Base-by-base conservation (phyloP, 2,797 vertebrate species). In the Halcyon smyrnensis region DNA sequence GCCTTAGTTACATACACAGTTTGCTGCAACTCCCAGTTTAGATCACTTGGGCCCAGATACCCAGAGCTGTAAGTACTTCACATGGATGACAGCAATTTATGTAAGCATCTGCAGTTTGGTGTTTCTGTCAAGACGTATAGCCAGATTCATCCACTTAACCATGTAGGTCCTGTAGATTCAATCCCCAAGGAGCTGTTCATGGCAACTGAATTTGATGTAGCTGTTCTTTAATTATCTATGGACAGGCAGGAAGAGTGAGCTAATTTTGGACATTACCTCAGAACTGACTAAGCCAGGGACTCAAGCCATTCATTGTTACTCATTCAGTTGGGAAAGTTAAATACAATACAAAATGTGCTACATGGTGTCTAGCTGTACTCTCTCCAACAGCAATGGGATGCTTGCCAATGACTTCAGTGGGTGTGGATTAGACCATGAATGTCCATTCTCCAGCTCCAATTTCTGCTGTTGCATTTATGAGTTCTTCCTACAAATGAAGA, bases 181-280 rank as follows among this genome's bases (percentile, higher is more conserved):
- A 24, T 34, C 12, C n/a, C n/a, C 39, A 70, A 34, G 7, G n/a
- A 27, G 17, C 6, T 64, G 34, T 19, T 71, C 25, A 62, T 4
- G 6, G 39, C 2, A 1, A 70, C 28, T 74, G 59, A 53, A 84
- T 76, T 75, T 90, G 62, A 67, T 43, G 28, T 82, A 84, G 60
- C 36, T 76, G 25, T 82, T 86, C 70, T 59, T 89, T 43, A 81
- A 50, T 78, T 65, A 63, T 45, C n/a, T 92, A 21, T 43, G 45
- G 43, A 48, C 16, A 63, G 15, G 27, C 28, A 79, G 53, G 54
- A 87, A 81, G 23, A 92, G 37, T 14, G 46, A 84, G 39, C 17
- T 92, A 70, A 89, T 92, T 94, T 89, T 88, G 86, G 46, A 90
- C 36, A 37, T 70, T 93, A 92, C 18, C 27, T 82, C 81, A 90